phyloP scores from a whole-genome alignment of 2,113 vertebrate species.

The Barbus barbus region DNA sequence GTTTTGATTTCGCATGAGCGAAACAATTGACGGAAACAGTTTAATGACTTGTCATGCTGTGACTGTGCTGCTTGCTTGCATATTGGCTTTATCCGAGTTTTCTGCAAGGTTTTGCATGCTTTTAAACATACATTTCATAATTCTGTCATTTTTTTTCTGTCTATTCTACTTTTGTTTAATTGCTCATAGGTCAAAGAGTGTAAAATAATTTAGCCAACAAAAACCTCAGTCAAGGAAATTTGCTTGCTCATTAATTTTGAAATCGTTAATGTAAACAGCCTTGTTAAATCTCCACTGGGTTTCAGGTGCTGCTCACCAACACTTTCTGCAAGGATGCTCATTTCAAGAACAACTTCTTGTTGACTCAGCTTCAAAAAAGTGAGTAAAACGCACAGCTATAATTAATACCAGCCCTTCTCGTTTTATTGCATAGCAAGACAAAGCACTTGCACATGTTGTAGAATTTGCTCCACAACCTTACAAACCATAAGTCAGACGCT shows the following conservation, averaged over 20 bases:
- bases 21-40: not conserved
- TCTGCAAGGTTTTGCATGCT: not conserved
- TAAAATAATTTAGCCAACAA: not conserved
- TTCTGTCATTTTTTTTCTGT: not conserved
- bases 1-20: constrained; percentile 16
- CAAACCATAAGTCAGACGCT: constrained; percentile 54
- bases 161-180: not conserved
- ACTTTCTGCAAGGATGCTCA: constrained; percentile 85
- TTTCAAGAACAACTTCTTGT: constrained; percentile 85
- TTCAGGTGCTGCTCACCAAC: constrained; percentile 85
- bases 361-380: constrained; percentile 86
- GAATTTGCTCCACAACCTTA: constrained; percentile 55
- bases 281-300: constrained; percentile 3
- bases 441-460: constrained; percentile 65
- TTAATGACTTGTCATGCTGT: not conserved
- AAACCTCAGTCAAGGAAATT: not conserved
- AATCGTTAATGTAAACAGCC: constrained; percentile 1
- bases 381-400: constrained; percentile 70
- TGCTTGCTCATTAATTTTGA: not conserved
- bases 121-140: not conserved
- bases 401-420: constrained; percentile 64
- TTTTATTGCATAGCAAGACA: constrained; percentile 58
- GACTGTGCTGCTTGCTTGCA: not conserved
- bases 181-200: not conserved
- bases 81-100: not conserved